A percentile compares a stretch with the other conserved stretches of the same genome.
Evolutionary conservation across 2,888 invertebrate species (phyloP).

Genomic region (Patella depressa): DNA sequence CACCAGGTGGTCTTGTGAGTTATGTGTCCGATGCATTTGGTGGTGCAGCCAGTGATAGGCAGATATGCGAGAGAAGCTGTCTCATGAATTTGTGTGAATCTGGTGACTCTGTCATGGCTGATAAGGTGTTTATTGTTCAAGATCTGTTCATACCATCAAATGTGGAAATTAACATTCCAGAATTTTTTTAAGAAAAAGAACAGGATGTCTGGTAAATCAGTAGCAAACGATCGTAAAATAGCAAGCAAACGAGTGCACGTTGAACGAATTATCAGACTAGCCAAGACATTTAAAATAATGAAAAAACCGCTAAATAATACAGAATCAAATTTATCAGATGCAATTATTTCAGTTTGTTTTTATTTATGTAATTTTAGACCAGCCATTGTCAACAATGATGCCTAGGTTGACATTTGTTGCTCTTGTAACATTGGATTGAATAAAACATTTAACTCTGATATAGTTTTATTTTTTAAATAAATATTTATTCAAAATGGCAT

Average conservation of each 20-base stretch:
- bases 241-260: slow-evolving; percentile 42
- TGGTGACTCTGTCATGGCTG: slow-evolving; percentile 39
- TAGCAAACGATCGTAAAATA: slow-evolving; percentile 37
- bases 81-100: slow-evolving; percentile 30
- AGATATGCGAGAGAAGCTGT: slow-evolving; percentile 35
- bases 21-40: slow-evolving; percentile 29
- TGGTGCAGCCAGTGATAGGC: slow-evolving; percentile 41
- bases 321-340: neutral
- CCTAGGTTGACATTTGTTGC: neutral
- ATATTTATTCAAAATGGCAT: slow-evolving; percentile 5
- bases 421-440: too few relatives aligned
- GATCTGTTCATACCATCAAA: slow-evolving; percentile 32
- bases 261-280: slow-evolving; percentile 40
- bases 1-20: slow-evolving; percentile 23
- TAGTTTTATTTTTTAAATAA: neutral
- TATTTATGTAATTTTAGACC: slow-evolving; percentile 16
- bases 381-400: neutral
- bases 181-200: slow-evolving; percentile 42
- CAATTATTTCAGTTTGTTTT: slow-evolving; percentile 14
- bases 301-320: neutral
- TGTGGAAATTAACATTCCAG: slow-evolving; percentile 40
- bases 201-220: slow-evolving; percentile 26
- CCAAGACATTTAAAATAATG: slow-evolving; percentile 29
- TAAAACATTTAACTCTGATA: too few relatives aligned
- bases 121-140: slow-evolving; percentile 24